Evolutionary conservation across 2,888 invertebrate genomes (phyloP).

Genomic region (Epicampocera succincta): DNA sequence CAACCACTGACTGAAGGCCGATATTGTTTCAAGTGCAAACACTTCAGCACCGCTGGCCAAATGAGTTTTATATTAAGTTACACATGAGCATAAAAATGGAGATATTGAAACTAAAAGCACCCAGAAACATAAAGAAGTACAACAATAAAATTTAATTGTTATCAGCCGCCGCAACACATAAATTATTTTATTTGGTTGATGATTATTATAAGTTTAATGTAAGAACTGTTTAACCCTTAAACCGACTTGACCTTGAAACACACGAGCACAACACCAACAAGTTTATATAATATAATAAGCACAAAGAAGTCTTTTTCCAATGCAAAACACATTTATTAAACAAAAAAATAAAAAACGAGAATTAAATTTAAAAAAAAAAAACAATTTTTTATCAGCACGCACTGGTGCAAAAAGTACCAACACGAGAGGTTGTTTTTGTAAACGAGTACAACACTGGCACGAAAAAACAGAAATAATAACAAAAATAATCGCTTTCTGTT

Average conservation of each 20-base stretch:
- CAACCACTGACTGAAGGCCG: too few relatives aligned
- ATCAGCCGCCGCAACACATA: conserved; percentile 27
- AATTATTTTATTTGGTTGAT: conserved; percentile 9
- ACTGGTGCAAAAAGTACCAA: conserved; percentile 35
- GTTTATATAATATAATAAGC: conserved; percentile 19
- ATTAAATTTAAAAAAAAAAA: conserved; percentile 28
- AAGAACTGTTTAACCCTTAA: conserved; percentile 50
- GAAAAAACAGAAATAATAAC: neutral
- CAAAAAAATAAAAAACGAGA: conserved; percentile 10
- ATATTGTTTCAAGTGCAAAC: too few relatives aligned
- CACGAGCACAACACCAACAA: neutral
- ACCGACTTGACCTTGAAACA: conserved; percentile 60
- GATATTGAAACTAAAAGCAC: neutral
- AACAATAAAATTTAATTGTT: conserved; percentile 25
- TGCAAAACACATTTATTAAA: conserved; percentile 30
- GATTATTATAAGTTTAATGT: conserved; percentile 42
- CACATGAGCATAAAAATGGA: neutral
- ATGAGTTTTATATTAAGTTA: too few relatives aligned
- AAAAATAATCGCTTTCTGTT: neutral
- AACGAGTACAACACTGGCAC: conserved; percentile 37
- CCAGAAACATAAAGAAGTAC: neutral
- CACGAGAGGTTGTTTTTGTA: conserved; percentile 10
- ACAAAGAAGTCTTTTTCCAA: conserved; percentile 21
- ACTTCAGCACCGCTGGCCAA: too few relatives aligned
- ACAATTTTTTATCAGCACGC: conserved; percentile 61